Conservation (phyloP, 2,113 vertebrate genomes). For the Elaphurus davidianus region DNA sequence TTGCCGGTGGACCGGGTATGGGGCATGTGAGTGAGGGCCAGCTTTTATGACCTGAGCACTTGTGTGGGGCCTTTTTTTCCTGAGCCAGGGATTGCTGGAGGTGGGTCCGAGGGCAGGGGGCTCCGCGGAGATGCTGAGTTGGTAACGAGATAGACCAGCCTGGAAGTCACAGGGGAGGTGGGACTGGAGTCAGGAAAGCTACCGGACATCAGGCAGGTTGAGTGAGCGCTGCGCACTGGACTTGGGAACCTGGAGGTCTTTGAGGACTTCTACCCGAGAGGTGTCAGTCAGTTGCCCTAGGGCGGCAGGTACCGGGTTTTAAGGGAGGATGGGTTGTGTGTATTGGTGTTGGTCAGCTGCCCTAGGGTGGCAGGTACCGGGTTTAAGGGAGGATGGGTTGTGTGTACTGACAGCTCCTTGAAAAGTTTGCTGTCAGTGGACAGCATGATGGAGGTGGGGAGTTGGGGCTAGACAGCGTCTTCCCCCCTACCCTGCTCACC, state of each 20-base stretch:
- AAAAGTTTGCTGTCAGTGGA: neutral
- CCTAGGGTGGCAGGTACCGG: neutral
- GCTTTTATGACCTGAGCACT: neutral
- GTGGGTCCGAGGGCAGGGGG: neutral
- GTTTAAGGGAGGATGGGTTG: neutral
- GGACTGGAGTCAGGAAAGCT: neutral
- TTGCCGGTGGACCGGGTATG: neutral
- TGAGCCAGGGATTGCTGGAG: neutral
- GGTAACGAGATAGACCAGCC: neutral
- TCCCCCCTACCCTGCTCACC: neutral
- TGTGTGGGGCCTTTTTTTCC: neutral
- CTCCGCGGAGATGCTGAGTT: neutral
- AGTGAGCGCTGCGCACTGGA: neutral
- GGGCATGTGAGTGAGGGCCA: accelerated
- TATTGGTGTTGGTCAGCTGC: accelerated
- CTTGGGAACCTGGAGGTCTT: neutral
- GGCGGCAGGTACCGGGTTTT: neutral
- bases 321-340: neutral
- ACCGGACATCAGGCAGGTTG: neutral
- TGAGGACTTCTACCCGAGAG: neutral
- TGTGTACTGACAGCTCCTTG: neutral
- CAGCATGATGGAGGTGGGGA: neutral
- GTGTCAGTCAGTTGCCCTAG: accelerated
- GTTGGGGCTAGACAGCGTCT: neutral
- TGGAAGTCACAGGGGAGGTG: neutral